Base-by-base conservation (phyloP, 2,888 invertebrate species). In the Melanostoma mellinum region DNA sequence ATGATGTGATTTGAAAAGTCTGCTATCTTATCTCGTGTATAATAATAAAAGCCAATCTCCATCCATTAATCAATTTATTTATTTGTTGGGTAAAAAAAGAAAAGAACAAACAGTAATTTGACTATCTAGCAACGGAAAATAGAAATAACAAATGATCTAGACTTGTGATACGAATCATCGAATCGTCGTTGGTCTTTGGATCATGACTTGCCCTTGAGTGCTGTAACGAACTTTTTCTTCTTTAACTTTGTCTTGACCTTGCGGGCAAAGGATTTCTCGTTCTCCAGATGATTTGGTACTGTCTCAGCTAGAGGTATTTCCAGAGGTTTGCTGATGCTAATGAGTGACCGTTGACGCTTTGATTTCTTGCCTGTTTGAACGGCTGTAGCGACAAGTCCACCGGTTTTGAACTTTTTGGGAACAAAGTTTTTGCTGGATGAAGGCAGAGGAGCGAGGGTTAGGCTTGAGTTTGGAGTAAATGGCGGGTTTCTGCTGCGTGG, bases 321-420 rank as follows among this genome's bases (percentile, higher is more conserved):
- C 3, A 53, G 40, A 32, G 73, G 68, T 40, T 69, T 78, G 38
- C 35, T 48, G 4, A 67, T 30, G 73, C 48, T 71, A 60, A 55
- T 32, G 9, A 76, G 50, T 67, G 87, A 35, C 33, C 84, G 9
- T 67, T 68, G 63, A 0, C 76, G 76, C 50, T 67, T 86, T 32
- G 87, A 86, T 33, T 90, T 90, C 4, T 88, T 88, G 20, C 33
- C 52, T 3, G 79, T 65, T 52, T 80, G 85, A 9, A 80, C 74
- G 2, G 94, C 93, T 8, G 94, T 93, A 36, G 94, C 93, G 0
- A 94, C 93, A 81, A 93, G 91, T 30, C 93, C 93, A 76, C 93
- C 91, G 86, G 94, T 94, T 87, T 93, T 93, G 87, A 94, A 94
- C 81, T 92, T 92, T 74, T 84, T 87, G 8, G 69, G 38, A 30